These are phyloP conservation scores for Aporrectodea caliginosa DNA, from an alignment of 1,140 invertebrate species.

Conservation along the genomic window DNA sequence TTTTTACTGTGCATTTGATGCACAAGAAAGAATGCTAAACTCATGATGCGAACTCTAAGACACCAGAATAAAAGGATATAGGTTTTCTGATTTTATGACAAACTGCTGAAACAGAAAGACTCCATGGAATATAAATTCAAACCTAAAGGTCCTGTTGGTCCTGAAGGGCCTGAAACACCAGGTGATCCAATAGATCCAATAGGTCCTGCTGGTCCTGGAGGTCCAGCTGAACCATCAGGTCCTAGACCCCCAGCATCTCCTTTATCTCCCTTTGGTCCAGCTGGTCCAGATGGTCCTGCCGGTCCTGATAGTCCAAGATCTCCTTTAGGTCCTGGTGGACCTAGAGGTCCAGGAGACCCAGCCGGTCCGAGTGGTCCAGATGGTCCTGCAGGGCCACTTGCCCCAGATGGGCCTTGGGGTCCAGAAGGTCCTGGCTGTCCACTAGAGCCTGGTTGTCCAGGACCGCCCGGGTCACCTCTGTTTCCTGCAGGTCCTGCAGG, in stretches of 20 bases:
- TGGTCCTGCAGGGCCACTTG: slow-evolving; percentile 12
- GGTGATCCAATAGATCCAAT: slow-evolving; percentile 17
- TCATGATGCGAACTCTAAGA: no score
- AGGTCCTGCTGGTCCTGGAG: neutral
- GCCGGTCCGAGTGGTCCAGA: slow-evolving; percentile 6
- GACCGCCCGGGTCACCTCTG: neutral
- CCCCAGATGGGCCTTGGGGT: slow-evolving; percentile 18
- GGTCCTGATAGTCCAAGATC: neutral
- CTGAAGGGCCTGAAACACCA: slow-evolving; percentile 13
- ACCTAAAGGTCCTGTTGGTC: slow-evolving; percentile 16
- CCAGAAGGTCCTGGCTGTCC: slow-evolving; percentile 19
- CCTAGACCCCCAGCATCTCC: slow-evolving; percentile 19
- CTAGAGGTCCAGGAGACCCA: neutral
- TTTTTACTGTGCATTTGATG: no score
- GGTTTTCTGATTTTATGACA: no score
- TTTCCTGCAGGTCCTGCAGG: slow-evolving; percentile 13
- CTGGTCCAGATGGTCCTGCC: slow-evolving; percentile 1
- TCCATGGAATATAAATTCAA: no score
- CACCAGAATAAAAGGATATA: no score
- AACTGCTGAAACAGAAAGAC: no score
- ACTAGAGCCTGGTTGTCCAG: neutral
- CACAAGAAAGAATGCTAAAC: no score
- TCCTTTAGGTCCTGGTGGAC: neutral
- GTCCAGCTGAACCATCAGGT: slow-evolving; percentile 12
- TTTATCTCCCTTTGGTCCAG: slow-evolving; percentile 20